phyloP scores from a whole-genome alignment of 2,888 invertebrate species.

The Ormyrus rosae region DNA sequence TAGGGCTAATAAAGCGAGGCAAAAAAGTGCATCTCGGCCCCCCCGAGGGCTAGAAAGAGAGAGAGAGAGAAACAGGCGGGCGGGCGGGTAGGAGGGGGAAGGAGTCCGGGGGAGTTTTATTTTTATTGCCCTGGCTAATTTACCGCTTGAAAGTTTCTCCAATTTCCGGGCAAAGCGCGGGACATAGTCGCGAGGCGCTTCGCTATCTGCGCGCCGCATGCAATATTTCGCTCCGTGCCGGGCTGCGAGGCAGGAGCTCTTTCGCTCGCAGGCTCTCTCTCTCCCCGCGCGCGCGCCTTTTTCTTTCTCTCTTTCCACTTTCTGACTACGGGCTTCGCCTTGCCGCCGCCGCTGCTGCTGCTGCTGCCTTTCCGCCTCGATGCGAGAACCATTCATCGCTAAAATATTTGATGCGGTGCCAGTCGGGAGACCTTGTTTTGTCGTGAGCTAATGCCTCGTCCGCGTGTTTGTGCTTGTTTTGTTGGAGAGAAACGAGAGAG shows the following conservation, averaged over 20 bases:
- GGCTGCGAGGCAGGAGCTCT: background rate
- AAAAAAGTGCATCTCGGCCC: slow-evolving; percentile 22
- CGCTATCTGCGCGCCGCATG: slow-evolving; percentile 26
- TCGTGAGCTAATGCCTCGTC: too few species aligned
- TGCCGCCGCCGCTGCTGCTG: too few species aligned
- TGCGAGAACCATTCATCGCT: slow-evolving; percentile 13
- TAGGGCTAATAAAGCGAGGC: slow-evolving; percentile 45
- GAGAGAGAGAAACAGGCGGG: slow-evolving; percentile 2
- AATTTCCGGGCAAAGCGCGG: slow-evolving; percentile 41
- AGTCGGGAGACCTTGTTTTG: background rate
- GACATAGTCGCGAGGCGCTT: background rate
- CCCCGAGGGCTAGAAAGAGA: background rate
- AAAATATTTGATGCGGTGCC: slow-evolving; percentile 39
- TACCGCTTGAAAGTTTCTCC: slow-evolving; percentile 56
- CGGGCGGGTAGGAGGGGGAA: background rate
- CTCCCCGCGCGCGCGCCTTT: background rate
- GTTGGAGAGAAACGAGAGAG: too few species aligned
- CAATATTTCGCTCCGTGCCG: slow-evolving; percentile 42
- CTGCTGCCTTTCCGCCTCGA: background rate
- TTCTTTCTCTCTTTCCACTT: background rate
- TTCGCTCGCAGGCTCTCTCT: background rate
- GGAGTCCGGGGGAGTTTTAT: slow-evolving; percentile 40
- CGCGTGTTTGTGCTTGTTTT: too few species aligned
- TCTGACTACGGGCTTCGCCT: too few species aligned
- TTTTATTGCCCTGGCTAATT: slow-evolving; percentile 55